These are phyloP conservation scores for Colletes collaris DNA, from an alignment of 2,888 invertebrate species.

Conservation along the genomic window DNA sequence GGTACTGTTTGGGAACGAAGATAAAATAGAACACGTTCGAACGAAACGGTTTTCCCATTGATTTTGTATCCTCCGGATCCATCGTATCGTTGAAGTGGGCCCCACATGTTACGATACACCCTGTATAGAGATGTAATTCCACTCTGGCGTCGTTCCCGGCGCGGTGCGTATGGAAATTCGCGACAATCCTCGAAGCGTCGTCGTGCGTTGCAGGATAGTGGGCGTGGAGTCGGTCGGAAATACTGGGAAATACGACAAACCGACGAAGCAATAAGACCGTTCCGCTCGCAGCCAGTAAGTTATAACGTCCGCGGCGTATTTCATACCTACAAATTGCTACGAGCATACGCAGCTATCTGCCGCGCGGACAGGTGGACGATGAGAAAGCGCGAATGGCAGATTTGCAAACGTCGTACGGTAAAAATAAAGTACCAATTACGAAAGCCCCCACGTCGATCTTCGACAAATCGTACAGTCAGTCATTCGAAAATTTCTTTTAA, in stretches of 20 bases:
- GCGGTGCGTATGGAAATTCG: slow-evolving; percentile 28
- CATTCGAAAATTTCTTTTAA: neutral
- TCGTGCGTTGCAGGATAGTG: slow-evolving; percentile 2
- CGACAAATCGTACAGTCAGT: slow-evolving; percentile 34
- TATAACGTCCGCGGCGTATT: slow-evolving; percentile 63
- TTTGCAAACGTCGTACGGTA: slow-evolving; percentile 16
- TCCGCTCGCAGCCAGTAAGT: slow-evolving; percentile 52
- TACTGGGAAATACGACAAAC: slow-evolving; percentile 33
- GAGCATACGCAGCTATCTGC: slow-evolving; percentile 33
- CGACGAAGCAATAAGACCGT: slow-evolving; percentile 58
- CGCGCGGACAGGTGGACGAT: slow-evolving; percentile 39
- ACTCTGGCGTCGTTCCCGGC: slow-evolving; percentile 24
- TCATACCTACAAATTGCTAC: slow-evolving; percentile 63
- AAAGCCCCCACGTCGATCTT: slow-evolving; percentile 14
- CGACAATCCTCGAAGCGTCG: slow-evolving; percentile 18
- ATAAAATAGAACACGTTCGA: neutral
- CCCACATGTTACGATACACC: neutral
- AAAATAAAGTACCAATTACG: slow-evolving; percentile 14
- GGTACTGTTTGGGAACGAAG: neutral
- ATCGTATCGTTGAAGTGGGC: neutral
- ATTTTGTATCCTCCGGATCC: neutral
- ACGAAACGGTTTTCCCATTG: neutral
- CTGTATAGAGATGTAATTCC: slow-evolving; percentile 10
- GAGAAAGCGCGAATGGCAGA: slow-evolving; percentile 41
- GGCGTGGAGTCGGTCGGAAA: slow-evolving; percentile 19